Percentiles rank a stretch among this genome's conserved stretches.
These are phyloP conservation scores for Cottoperca gobio DNA, from an alignment of 2,797 vertebrate species.

Conservation along the genomic window DNA sequence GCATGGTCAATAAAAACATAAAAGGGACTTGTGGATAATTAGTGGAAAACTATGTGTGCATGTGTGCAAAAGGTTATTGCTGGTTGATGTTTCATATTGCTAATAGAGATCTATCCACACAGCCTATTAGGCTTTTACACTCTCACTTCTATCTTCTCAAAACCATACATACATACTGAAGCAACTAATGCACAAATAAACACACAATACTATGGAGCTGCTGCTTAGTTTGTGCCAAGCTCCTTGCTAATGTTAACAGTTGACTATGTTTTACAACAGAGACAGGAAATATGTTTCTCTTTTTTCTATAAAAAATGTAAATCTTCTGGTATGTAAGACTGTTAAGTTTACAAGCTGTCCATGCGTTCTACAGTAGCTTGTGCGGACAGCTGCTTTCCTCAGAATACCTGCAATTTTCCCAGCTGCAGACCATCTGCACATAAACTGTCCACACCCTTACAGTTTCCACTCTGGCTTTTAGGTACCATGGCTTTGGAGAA, in stretches of 20 bases:
- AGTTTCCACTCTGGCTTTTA: conserved; percentile 54
- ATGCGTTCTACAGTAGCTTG: conserved; percentile 22
- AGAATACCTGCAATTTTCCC: conserved; percentile 59
- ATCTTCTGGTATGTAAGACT: conserved; percentile 21
- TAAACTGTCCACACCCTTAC: conserved; percentile 52
- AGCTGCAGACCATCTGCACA: conserved; percentile 62
- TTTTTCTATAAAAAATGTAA: conserved; percentile 6
- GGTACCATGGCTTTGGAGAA: conserved; percentile 39
- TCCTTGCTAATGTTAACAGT: background rate
- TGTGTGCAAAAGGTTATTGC: background rate
- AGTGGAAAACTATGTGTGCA: background rate
- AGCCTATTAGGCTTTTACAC: conserved; percentile 2
- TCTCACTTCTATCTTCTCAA: background rate
- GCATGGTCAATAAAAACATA: conserved; percentile 3
- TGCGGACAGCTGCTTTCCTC: conserved; percentile 52
- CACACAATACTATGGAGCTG: background rate
- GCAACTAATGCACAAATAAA: conserved; percentile 1
- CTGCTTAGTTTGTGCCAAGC: background rate
- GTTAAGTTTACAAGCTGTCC: conserved; percentile 46
- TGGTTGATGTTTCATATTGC: conserved; percentile 16
- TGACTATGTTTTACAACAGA: background rate
- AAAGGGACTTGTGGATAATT: conserved; percentile 20
- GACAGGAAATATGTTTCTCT: background rate
- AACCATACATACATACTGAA: background rate
- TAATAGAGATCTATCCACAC: background rate